Base-by-base conservation (phyloP, 2,797 vertebrate species). In the Neosilurus mollespiculum region DNA sequence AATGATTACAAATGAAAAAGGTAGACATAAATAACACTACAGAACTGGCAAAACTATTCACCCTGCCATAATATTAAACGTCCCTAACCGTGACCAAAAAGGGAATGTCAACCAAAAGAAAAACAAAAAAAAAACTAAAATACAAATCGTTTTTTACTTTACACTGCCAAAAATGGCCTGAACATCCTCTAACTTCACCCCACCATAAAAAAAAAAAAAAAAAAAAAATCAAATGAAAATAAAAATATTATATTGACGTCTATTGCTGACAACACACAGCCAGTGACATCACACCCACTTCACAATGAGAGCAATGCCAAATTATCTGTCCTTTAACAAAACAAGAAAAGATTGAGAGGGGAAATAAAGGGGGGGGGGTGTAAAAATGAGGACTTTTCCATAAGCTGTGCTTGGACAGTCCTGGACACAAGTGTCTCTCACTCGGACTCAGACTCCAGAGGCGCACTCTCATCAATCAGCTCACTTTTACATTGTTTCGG, bases 371-470 rank as follows among this genome's bases (percentile, higher is more conserved):
- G 4, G 24, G 24, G 12, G 14, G 73, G 5, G 37, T 6, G 59
- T 56, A 56, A 67, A 66, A 53, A 53, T 49, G 61, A 77, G 22
- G 43, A 30, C 61, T 56, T 81, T 83, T 78, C 69, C 22, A 76
- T 81, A 62, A 72, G 86, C 73, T 83, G 81, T 71, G 85, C 54
- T 71, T 66, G 62, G 58, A 87, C 85, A 81, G 80, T 71, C 80
- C 77, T 6, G 70, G 77, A 65, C 10, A 5, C 26, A 12, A 49
- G 64, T 9, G 49, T 30, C 56, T 80, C 49, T 95, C 90, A 95
- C 88, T 95, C 94, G 0, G 92, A 94, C 89, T 95, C 94, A 0
- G 91, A 92, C 83, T 95, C 94, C 22, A 95, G 87, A 0, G 94
- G 93, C 0, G 94, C 94, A 1, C 89, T 90, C 90, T 95, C 94